These are phyloP conservation scores for silkworm (Bombyx mori) DNA, from an alignment of 1,140 invertebrate genomes.

Conservation along the genomic window DNA sequence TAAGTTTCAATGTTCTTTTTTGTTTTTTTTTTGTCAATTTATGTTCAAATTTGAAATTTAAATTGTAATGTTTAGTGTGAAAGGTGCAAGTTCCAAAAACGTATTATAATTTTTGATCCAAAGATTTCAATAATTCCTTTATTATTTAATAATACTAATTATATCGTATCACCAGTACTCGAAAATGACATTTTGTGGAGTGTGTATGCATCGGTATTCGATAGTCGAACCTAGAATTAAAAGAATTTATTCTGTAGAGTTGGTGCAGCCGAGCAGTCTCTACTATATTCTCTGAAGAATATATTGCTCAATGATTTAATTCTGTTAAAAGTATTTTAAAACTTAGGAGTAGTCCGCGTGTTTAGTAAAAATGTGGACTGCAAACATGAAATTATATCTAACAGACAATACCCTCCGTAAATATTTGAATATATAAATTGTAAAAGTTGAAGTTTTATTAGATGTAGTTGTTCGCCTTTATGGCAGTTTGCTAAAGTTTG, in stretches of 20 bases:
- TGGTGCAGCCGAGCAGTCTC: conserved; percentile 68
- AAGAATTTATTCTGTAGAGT: conserved; percentile 57
- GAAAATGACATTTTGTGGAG: conserved; percentile 64
- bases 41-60: conserved; percentile 54
- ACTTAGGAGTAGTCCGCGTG: conserved; percentile 54
- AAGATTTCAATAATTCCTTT: conserved; percentile 59
- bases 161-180: conserved; percentile 27
- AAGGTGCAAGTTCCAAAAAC: conserved; percentile 63
- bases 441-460: conserved; percentile 65
- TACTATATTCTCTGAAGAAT: conserved; percentile 67
- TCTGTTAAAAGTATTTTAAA: conserved; percentile 65
- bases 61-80: conserved; percentile 45
- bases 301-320: conserved; percentile 70
- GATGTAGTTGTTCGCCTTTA: conserved; percentile 64
- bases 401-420: conserved; percentile 69
- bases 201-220: conserved; percentile 63
- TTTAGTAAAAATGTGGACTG: conserved; percentile 51
- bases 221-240: conserved; percentile 44
- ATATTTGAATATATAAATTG: conserved; percentile 49
- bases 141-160: conserved; percentile 32
- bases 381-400: conserved; percentile 60
- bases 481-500: conserved; percentile 38
- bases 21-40: conserved; percentile 46
- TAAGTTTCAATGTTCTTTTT: conserved; percentile 53
- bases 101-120: conserved; percentile 67